A percentile compares a stretch with the other conserved stretches of the same genome.
Evolutionary conservation across 1,140 invertebrate species (phyloP).

Genomic region (Lepidotrigona ventralis): DNA sequence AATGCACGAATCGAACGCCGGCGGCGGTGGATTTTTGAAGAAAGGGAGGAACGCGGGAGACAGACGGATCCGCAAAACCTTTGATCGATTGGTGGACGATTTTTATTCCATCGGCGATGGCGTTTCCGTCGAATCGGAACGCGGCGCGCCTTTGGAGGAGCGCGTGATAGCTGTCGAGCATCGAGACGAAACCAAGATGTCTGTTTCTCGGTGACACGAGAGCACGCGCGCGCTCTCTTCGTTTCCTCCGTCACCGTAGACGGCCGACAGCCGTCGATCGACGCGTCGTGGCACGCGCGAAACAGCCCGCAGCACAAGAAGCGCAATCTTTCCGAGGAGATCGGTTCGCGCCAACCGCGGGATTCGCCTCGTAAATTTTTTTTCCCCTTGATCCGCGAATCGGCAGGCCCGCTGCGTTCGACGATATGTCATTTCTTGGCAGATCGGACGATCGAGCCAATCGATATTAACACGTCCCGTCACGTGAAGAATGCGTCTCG

Average conservation of each 20-base stretch:
- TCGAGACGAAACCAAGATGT: conserved; percentile 22
- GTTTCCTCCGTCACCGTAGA: conserved; percentile 11
- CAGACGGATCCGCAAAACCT: conserved; percentile 9
- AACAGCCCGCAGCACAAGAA: conserved; percentile 46
- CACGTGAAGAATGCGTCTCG: conserved; percentile 57
- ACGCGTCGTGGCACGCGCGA: conserved; percentile 47
- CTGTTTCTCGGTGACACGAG: conserved; percentile 29
- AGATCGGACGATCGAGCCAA: conserved; percentile 46
- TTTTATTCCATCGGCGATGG: neutral
- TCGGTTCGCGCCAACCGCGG: conserved; percentile 34
- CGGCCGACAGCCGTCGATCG: conserved; percentile 13
- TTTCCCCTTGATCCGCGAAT: conserved; percentile 54
- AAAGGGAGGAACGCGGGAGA: neutral
- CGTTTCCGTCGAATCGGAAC: conserved; percentile 18
- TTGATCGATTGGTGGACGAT: conserved; percentile 18
- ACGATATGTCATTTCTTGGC: conserved; percentile 63
- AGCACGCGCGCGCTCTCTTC: neutral
- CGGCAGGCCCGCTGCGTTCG: conserved; percentile 52
- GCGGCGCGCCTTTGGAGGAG: neutral
- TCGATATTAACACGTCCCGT: conserved; percentile 62
- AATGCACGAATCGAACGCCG: neutral
- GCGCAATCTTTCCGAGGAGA: conserved; percentile 38
- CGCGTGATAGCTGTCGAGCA: neutral
- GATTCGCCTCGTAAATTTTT: conserved; percentile 55
- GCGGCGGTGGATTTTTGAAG: no score